phyloP scores from a whole-genome alignment of 2,888 invertebrate species.

The Heliconius cydno region DNA sequence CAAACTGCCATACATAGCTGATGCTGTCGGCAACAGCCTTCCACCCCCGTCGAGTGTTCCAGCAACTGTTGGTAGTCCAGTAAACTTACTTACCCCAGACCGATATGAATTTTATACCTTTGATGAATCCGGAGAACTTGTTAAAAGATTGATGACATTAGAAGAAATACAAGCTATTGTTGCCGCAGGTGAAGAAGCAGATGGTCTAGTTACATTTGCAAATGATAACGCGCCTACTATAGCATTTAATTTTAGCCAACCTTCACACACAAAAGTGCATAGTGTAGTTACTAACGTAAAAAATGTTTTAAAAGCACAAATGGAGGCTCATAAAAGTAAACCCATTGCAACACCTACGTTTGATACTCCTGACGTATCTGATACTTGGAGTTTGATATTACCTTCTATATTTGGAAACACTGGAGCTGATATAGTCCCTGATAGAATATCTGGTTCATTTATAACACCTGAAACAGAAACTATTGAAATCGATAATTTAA shows the following conservation, averaged over 20 bases:
- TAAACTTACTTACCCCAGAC: conserved; percentile 90
- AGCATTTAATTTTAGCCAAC: conserved; percentile 78
- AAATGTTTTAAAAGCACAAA: conserved; percentile 91
- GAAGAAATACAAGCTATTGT: conserved; percentile 93
- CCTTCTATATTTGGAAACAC: conserved; percentile 91
- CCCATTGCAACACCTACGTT: conserved; percentile 77
- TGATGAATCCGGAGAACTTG: conserved; percentile 91
- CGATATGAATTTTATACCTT: conserved; percentile 94
- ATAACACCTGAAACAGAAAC: conserved; percentile 77
- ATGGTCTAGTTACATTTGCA: conserved; percentile 79
- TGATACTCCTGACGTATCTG: conserved; percentile 89
- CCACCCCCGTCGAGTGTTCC: conserved; percentile 85
- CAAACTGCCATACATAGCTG: conserved; percentile 84
- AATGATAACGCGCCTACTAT: conserved; percentile 77
- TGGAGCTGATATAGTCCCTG: conserved; percentile 84
- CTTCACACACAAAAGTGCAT: conserved; percentile 87
- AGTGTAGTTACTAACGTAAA: conserved; percentile 93
- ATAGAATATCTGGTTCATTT: conserved; percentile 72
- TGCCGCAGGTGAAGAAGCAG: conserved; percentile 90
- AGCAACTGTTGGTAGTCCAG: conserved; percentile 89
- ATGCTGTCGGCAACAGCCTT: conserved; percentile 87
- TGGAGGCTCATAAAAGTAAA: conserved; percentile 85
- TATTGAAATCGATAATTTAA: conserved; percentile 60
- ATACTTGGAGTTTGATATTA: conserved; percentile 91
- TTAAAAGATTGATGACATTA: conserved; percentile 92